Evolutionary conservation across 2,797 vertebrate genomes (phyloP).

Genomic region (Enteromius anoplus): DNA sequence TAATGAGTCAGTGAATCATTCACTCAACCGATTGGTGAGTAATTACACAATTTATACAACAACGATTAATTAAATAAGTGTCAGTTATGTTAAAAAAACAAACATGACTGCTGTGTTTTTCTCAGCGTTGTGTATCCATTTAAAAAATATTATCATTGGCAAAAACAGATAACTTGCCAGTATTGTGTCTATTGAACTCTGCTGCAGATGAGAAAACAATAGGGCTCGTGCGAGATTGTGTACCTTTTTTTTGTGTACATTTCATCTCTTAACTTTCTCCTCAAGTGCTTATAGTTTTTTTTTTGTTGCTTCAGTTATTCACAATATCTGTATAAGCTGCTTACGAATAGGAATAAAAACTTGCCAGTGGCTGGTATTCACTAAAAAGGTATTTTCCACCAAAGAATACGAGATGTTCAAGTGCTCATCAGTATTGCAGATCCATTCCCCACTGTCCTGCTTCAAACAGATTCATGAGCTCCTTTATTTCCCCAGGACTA

Average conservation of each 20-base stretch:
- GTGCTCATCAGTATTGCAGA: constrained; percentile 18
- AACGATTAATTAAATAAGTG: not conserved
- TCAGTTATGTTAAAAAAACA: too few relatives aligned
- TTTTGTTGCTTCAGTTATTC: not conserved
- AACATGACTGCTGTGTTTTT: too few relatives aligned
- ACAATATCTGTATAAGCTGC: not conserved
- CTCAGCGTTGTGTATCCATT: too few relatives aligned
- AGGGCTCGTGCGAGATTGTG: not conserved
- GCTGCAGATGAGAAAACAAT: not conserved
- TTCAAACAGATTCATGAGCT: constrained; percentile 38
- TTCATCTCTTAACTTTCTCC: not conserved
- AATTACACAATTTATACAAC: not conserved
- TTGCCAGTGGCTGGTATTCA: not conserved
- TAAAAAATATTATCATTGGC: too few relatives aligned
- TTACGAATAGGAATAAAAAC: not conserved
- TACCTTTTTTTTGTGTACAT: not conserved
- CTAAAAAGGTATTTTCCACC: not conserved
- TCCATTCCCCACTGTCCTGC: constrained; percentile 11
- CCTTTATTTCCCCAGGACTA: constrained; percentile 40
- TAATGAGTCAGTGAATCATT: not conserved
- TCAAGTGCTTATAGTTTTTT: not conserved
- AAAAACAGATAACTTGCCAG: too few relatives aligned
- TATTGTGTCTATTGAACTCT: not conserved
- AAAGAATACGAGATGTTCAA: constrained; percentile 2
- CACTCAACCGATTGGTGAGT: not conserved